Evolutionary conservation across 2,113 vertebrate genomes (phyloP).

Genomic region (Archilochus colubris): DNA sequence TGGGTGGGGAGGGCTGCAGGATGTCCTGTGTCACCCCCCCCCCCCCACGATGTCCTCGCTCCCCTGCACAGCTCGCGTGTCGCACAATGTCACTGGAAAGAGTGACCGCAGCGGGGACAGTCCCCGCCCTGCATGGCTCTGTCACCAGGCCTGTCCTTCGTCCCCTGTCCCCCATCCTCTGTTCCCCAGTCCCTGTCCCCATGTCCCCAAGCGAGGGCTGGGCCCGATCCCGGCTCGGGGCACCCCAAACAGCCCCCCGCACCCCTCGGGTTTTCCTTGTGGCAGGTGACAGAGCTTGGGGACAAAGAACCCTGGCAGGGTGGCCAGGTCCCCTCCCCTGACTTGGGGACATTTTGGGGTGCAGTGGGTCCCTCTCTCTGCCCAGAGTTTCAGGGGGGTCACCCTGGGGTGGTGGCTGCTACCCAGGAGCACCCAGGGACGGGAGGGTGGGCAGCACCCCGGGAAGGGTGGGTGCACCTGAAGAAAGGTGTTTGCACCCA

Average conservation of each 20-base stretch:
- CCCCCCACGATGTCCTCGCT: not conserved
- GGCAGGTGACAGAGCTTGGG: not conserved
- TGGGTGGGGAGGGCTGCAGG: not conserved
- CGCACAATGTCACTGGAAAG: not conserved
- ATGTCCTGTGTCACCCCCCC: not conserved
- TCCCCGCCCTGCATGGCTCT: not conserved
- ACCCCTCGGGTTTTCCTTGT: not conserved
- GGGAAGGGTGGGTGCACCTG: too few relatives aligned
- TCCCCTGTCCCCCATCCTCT: not conserved
- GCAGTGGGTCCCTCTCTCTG: too few relatives aligned
- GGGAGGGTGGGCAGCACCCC: not conserved
- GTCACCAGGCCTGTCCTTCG: not conserved
- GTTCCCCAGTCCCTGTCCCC: not conserved
- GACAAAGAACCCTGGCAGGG: not conserved
- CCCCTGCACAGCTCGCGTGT: not conserved
- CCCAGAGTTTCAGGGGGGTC: not conserved
- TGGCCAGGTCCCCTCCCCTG: too few relatives aligned
- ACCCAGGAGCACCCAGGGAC: not conserved
- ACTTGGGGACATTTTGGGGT: not conserved
- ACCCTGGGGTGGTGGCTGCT: not conserved
- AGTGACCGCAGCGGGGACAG: not conserved
- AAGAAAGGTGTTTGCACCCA: not conserved
- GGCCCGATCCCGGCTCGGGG: not conserved
- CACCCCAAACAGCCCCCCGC: not conserved
- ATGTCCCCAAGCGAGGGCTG: not conserved